Percentiles rank a stretch among this genome's conserved stretches.
Evolutionary conservation across 2,888 invertebrate genomes (phyloP).

Genomic region (Rhaphigaster nebulosa): DNA sequence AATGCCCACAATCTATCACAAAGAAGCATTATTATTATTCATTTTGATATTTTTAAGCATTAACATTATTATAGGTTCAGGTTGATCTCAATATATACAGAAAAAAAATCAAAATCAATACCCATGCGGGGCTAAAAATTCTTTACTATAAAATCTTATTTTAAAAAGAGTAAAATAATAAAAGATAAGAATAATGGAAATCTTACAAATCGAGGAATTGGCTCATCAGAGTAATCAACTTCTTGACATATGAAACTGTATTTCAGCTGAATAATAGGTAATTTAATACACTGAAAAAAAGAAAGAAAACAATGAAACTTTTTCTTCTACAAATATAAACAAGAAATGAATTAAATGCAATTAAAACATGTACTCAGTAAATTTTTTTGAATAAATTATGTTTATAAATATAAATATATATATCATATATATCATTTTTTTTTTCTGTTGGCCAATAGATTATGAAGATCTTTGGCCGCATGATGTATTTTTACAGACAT

Average conservation of each 20-base stretch:
- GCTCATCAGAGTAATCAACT: constrained; percentile 76
- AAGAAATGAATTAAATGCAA: background rate
- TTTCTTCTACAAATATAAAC: background rate
- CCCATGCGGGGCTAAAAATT: background rate
- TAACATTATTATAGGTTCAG: background rate
- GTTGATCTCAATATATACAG: background rate
- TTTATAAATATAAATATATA: too few relatives aligned
- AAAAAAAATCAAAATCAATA: background rate
- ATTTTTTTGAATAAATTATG: too few relatives aligned
- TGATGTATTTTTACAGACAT: too few relatives aligned
- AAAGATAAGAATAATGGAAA: background rate
- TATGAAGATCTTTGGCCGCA: too few relatives aligned
- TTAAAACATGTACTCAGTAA: too few relatives aligned
- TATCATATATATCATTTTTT: too few relatives aligned
- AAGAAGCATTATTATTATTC: background rate
- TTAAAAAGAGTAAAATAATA: background rate
- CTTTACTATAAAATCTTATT: background rate
- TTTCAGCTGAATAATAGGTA: background rate
- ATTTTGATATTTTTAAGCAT: background rate
- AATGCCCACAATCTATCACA: background rate
- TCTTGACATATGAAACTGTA: constrained; percentile 81
- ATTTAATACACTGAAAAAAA: background rate
- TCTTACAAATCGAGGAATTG: constrained; percentile 73
- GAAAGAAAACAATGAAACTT: background rate
- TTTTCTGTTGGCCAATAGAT: too few relatives aligned